A percentile compares a stretch with the other conserved stretches of the same genome.
phyloP scores from a whole-genome alignment of 2,797 vertebrate species.

The Gambelia wislizenii region DNA sequence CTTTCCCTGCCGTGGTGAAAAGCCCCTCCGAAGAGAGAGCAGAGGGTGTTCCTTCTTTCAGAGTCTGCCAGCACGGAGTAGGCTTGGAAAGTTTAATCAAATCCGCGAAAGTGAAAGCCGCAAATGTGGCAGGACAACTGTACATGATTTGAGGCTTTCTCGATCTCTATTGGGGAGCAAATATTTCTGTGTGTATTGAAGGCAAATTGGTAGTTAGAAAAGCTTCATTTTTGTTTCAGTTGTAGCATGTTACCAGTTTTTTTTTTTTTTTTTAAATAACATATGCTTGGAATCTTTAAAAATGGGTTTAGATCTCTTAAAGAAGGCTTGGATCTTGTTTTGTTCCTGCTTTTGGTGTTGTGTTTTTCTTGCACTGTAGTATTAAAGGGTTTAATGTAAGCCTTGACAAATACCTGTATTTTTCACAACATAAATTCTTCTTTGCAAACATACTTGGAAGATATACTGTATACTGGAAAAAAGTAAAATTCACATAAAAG shows the following conservation, averaged over 20 bases:
- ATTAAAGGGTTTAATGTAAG: not conserved
- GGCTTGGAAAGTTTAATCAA: too few relatives aligned
- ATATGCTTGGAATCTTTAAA: not conserved
- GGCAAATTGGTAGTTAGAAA: not conserved
- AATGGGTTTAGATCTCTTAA: too few relatives aligned
- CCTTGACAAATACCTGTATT: not conserved
- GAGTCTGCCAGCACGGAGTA: too few relatives aligned
- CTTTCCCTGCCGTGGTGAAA: too few relatives aligned
- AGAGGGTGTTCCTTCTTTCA: too few relatives aligned
- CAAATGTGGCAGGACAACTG: too few relatives aligned
- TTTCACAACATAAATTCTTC: not conserved
- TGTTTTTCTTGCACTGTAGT: not conserved
- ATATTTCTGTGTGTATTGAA: not conserved
- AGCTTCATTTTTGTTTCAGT: not conserved
- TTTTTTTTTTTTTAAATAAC: not conserved
- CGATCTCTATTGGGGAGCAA: not conserved
- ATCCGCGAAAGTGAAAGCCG: too few relatives aligned
- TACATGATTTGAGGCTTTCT: not conserved
- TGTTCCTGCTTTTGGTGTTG: not conserved
- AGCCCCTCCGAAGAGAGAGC: too few relatives aligned
- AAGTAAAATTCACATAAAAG: not conserved
- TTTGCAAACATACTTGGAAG: not conserved
- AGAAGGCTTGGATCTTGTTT: too few relatives aligned
- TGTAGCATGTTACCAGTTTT: not conserved
- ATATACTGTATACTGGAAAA: not conserved